These are phyloP conservation scores for Stratiolaelaps scimitus DNA, from an alignment of 1,140 invertebrate genomes.

Conservation along the genomic window DNA sequence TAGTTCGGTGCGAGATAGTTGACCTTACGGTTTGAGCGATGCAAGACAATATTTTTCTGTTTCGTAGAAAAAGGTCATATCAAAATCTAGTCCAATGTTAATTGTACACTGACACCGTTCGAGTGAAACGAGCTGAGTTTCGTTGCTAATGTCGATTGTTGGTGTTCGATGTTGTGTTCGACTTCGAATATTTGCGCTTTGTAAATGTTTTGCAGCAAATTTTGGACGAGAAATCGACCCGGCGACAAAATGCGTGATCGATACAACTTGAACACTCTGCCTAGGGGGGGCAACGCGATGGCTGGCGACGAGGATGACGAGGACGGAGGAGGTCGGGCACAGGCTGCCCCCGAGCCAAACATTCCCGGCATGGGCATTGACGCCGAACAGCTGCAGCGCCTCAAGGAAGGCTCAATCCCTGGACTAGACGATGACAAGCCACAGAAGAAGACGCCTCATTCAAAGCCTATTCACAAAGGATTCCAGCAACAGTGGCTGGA, in stretches of 20 bases:
- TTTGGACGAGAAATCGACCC: conserved; percentile 96
- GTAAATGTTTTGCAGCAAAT: conserved; percentile 52
- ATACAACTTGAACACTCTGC: conserved; percentile 85
- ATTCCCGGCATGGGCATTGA: conserved; percentile 93
- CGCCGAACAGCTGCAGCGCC: conserved; percentile 52
- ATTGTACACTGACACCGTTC: too few relatives aligned
- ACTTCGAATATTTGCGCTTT: too few relatives aligned
- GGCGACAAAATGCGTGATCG: conserved; percentile 96
- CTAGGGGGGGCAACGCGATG: conserved; percentile 46
- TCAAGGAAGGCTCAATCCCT: conserved; percentile 47
- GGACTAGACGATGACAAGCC: conserved; percentile 35
- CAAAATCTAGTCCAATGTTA: too few relatives aligned
- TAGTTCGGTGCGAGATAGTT: too few relatives aligned
- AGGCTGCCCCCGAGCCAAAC: conserved; percentile 48
- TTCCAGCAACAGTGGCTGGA: conserved; percentile 94
- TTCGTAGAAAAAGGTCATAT: too few relatives aligned
- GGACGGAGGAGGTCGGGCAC: conserved; percentile 48
- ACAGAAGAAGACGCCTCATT: conserved; percentile 57
- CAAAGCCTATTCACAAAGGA: conserved; percentile 84
- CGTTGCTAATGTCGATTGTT: too few relatives aligned
- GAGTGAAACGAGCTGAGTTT: too few relatives aligned
- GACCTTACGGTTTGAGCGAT: too few relatives aligned
- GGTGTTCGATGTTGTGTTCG: too few relatives aligned
- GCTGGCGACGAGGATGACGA: conserved; percentile 50
- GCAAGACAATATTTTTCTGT: too few relatives aligned